Conservation (phyloP, 2,797 vertebrate genomes). For the Hypotaenidia philippensis region DNA sequence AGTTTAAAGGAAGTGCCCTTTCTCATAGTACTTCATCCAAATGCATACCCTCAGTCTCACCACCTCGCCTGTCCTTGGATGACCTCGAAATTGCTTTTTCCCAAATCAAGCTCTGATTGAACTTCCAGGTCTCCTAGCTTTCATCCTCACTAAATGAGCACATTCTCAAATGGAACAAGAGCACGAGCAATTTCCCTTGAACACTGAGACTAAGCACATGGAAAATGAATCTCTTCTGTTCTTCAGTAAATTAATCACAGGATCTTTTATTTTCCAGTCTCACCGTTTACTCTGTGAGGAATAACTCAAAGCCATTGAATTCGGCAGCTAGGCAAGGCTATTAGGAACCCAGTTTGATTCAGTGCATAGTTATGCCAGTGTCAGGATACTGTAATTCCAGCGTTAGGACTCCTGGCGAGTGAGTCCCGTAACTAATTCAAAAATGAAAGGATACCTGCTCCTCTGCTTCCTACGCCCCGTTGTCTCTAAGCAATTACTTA, state of each 20-base stretch:
- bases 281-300: background rate
- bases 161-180: constrained; percentile 20
- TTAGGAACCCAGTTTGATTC: constrained; percentile 53
- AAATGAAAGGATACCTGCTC: constrained; percentile 56
- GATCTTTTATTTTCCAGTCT: constrained; percentile 50
- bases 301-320: constrained; percentile 34
- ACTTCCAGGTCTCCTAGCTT: constrained; percentile 40
- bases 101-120: constrained; percentile 4
- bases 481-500: constrained; percentile 54
- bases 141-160: constrained; percentile 17
- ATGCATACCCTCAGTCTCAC: background rate
- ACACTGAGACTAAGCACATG: constrained; percentile 28
- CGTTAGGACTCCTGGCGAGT: constrained; percentile 18
- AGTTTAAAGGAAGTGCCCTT: background rate
- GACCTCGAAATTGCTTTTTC: constrained; percentile 11
- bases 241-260: constrained; percentile 60
- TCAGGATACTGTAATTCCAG: constrained; percentile 36
- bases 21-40: background rate
- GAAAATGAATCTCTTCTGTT: constrained; percentile 53
- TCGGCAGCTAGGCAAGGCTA: constrained; percentile 9
- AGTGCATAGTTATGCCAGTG: background rate
- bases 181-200: constrained; percentile 40
- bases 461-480: constrained; percentile 26
- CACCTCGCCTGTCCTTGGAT: constrained; percentile 21
- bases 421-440: constrained; percentile 18